Evolutionary conservation across 2,888 invertebrate genomes (phyloP).

Genomic region (Sminthurides aquaticus): DNA sequence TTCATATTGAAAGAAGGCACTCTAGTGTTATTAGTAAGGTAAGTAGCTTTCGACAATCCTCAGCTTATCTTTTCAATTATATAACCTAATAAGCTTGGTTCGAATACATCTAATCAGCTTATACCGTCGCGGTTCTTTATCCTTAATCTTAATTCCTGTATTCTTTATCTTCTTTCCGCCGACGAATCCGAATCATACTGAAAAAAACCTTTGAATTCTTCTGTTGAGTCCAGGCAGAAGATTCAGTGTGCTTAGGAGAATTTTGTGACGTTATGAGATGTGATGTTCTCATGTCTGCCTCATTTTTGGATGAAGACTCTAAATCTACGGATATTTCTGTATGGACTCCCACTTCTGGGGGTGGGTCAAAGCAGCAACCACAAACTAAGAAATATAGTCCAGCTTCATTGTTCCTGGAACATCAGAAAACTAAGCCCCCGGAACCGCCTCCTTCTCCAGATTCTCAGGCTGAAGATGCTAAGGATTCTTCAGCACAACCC

Average conservation of each 20-base stretch:
- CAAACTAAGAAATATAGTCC: slow-evolving; percentile 1
- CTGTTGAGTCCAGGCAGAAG: slow-evolving; percentile 70
- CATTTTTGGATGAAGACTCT: slow-evolving; percentile 41
- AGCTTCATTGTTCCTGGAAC: slow-evolving; percentile 22
- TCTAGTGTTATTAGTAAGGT: slow-evolving; percentile 76
- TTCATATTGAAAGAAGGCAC: slow-evolving; percentile 83
- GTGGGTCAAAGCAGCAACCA: not conserved
- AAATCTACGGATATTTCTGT: slow-evolving; percentile 42
- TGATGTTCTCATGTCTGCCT: slow-evolving; percentile 66
- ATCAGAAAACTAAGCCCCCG: slow-evolving; percentile 16
- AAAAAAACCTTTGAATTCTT: too few species aligned
- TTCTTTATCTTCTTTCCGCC: too few species aligned
- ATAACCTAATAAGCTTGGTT: not conserved
- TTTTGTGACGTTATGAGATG: slow-evolving; percentile 95
- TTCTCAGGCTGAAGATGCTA: not conserved
- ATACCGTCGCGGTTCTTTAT: not conserved
- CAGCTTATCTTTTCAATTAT: too few species aligned
- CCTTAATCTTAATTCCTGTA: too few species aligned
- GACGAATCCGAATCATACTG: too few species aligned
- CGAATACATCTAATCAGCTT: not conserved
- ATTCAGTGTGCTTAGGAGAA: slow-evolving; percentile 85
- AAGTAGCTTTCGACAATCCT: slow-evolving; percentile 35
- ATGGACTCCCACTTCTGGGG: slow-evolving; percentile 35
- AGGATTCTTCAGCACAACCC: slow-evolving; percentile 10
- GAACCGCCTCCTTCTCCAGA: not conserved